Conservation (phyloP, 2,113 vertebrate species). For the Dasyurus viverrinus region DNA sequence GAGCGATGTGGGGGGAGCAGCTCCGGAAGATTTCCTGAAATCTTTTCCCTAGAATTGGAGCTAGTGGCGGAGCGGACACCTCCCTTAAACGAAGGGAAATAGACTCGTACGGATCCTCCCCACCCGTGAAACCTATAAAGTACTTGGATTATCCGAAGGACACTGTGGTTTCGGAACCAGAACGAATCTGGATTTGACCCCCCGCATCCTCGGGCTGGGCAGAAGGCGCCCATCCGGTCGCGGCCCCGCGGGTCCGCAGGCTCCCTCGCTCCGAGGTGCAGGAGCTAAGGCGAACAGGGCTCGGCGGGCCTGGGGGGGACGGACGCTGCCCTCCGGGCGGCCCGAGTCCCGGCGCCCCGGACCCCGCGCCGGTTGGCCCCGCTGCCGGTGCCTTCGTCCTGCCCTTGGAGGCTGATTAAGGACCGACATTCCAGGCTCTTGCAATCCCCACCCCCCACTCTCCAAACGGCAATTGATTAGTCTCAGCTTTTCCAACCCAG, state of each 20-base stretch:
- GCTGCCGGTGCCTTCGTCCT: constrained; percentile 72
- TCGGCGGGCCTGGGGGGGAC: background rate
- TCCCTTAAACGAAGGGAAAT: constrained; percentile 26
- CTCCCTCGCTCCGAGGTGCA: constrained; percentile 38
- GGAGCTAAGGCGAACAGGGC: constrained; percentile 46
- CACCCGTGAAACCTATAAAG: background rate
- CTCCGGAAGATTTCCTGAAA: background rate
- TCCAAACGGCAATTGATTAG: constrained; percentile 86
- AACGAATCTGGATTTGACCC: background rate
- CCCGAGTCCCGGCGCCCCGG: background rate
- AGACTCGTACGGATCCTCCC: background rate
- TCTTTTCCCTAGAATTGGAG: background rate
- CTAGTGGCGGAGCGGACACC: background rate
- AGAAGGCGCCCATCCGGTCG: background rate
- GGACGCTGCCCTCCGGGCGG: background rate
- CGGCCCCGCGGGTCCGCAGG: constrained; percentile 22
- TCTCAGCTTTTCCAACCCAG: constrained; percentile 84
- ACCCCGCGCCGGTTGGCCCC: constrained; percentile 57
- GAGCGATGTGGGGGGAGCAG: background rate
- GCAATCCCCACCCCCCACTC: constrained; percentile 72
- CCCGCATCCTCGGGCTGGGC: background rate
- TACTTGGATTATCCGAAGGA: constrained; percentile 62
- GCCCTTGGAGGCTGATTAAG: constrained; percentile 69
- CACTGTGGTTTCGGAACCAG: background rate
- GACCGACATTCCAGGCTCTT: constrained; percentile 60